Conservation (phyloP, 2,113 vertebrate genomes). For the Cyanistes caeruleus region DNA sequence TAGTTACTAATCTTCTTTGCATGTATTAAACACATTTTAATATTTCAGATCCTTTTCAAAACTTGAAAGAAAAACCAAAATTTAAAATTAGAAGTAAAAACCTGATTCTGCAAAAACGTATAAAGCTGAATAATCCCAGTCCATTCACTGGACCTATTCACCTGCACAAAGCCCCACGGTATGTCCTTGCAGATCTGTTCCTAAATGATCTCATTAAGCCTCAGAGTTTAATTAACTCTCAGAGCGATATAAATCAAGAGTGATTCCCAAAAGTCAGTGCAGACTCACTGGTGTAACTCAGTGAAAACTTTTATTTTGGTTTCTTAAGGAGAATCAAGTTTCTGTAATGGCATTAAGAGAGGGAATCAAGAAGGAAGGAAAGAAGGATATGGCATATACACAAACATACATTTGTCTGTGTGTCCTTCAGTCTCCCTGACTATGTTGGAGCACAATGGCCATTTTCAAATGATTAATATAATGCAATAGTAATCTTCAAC, state of each 20-base stretch:
- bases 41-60: not conserved
- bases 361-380: not conserved
- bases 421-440: not conserved
- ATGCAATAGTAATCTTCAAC: not conserved
- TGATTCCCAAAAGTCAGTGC: not conserved
- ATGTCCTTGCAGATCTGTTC: not conserved
- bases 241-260: not conserved
- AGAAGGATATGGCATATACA: not conserved
- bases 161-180: not conserved
- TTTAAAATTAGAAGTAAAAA: not conserved
- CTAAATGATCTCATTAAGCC: not conserved
- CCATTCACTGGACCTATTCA: not conserved
- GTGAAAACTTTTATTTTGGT: not conserved
- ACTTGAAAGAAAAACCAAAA: not conserved
- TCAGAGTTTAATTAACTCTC: slow-evolving; percentile 35
- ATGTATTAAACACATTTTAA: not conserved
- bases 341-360: not conserved
- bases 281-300: not conserved
- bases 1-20: not conserved
- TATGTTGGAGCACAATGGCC: not conserved
- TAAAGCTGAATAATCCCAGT: not conserved
- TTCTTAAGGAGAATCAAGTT: not conserved
- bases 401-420: not conserved
- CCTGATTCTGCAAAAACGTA: not conserved
- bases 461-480: not conserved